Conservation (phyloP, 2,888 invertebrate species). For the Pammene aurita region DNA sequence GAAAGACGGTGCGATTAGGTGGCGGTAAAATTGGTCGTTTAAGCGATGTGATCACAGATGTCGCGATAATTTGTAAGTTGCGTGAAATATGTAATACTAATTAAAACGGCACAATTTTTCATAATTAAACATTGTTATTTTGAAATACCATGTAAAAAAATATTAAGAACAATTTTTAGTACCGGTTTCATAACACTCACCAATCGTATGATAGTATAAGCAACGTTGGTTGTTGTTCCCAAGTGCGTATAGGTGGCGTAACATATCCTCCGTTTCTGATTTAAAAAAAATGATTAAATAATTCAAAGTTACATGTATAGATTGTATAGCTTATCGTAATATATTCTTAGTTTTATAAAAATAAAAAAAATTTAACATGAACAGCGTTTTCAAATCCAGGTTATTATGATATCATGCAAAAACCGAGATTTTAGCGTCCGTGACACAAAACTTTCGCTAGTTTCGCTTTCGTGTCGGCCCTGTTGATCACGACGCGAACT, state of each 20-base stretch:
- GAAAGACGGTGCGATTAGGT: neutral
- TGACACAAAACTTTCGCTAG: slow-evolving; percentile 28
- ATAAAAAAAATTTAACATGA: too few relatives aligned
- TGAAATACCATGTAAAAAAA: too few relatives aligned
- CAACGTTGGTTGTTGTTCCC: neutral
- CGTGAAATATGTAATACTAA: too few relatives aligned
- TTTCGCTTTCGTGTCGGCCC: neutral
- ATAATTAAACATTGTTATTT: neutral
- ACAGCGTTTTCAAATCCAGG: neutral
- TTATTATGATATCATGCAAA: neutral
- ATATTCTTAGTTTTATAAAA: too few relatives aligned
- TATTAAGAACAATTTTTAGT: too few relatives aligned
- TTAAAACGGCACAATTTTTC: neutral
- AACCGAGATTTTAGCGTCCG: neutral
- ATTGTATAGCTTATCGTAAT: too few relatives aligned
- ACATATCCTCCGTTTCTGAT: neutral
- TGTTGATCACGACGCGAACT: slow-evolving; percentile 8
- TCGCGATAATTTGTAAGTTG: neutral
- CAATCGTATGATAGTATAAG: too few relatives aligned
- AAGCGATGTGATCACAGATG: slow-evolving; percentile 4
- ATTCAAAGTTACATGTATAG: too few relatives aligned
- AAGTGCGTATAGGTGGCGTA: slow-evolving; percentile 19
- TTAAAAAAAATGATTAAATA: neutral
- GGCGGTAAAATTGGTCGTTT: neutral
- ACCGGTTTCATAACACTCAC: neutral